phyloP scores from a whole-genome alignment of 37 sponge, comb jelly and placozoan species.

The Haliclona indistincta region DNA sequence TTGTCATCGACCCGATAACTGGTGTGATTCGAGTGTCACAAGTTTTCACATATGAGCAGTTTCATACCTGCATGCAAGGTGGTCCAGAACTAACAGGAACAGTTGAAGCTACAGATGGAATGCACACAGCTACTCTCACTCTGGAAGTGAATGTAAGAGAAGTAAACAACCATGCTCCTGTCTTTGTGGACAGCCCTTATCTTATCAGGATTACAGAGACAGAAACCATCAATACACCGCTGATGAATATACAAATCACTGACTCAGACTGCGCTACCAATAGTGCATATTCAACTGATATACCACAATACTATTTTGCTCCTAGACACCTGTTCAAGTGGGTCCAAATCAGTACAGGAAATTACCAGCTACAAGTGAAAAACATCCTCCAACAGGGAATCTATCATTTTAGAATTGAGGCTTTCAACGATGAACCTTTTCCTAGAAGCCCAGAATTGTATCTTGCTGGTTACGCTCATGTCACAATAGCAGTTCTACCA shows the following conservation, averaged over 20 bases:
- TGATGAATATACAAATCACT: slow-evolving; percentile 12
- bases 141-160: slow-evolving; percentile 30
- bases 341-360: not conserved
- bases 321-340: slow-evolving; percentile 1
- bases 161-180: slow-evolving; percentile 50
- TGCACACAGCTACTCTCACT: not conserved
- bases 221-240: not conserved
- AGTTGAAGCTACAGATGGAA: slow-evolving; percentile 45
- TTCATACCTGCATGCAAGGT: not conserved
- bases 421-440: not conserved
- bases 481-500: slow-evolving; percentile 32
- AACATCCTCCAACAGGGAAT: not conserved
- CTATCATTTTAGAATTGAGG: slow-evolving; percentile 36
- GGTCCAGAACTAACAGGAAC: not conserved
- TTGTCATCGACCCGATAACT: slow-evolving; percentile 35
- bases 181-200: slow-evolving; percentile 21
- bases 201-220: not conserved
- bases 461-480: slow-evolving; percentile 24
- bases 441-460: slow-evolving; percentile 22
- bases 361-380: not conserved
- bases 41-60: not conserved
- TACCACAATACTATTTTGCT: slow-evolving; percentile 40
- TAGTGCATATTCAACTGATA: not conserved
- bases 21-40: slow-evolving; percentile 26
- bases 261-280: slow-evolving; percentile 29